Evolutionary conservation across 2,888 invertebrate genomes (phyloP).

Genomic region (Opisthograptis luteolata): DNA sequence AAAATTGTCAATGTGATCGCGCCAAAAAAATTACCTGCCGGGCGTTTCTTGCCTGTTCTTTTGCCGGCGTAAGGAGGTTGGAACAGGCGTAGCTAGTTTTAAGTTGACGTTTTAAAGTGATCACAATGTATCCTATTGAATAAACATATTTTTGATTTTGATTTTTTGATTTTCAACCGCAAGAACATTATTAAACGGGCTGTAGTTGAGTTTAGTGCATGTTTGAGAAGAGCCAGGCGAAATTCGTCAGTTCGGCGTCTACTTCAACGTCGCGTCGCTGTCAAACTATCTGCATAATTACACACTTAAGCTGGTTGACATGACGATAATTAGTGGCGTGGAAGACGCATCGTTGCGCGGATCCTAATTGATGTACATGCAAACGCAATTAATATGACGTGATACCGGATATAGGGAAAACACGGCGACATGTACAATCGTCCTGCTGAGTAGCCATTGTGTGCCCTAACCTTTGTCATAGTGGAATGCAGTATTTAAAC

Average conservation of each 20-base stretch:
- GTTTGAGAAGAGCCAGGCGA: not conserved
- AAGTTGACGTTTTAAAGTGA: too few species aligned
- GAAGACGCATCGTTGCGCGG: slow-evolving; percentile 78
- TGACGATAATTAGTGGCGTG: slow-evolving; percentile 75
- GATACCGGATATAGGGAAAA: slow-evolving; percentile 65
- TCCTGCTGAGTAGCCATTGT: slow-evolving; percentile 27
- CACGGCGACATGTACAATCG: slow-evolving; percentile 44
- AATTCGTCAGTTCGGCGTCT: not conserved
- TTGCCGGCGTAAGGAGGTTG: too few species aligned
- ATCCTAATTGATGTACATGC: slow-evolving; percentile 82
- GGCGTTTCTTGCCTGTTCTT: too few species aligned
- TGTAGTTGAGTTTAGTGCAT: too few species aligned
- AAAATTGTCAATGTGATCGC: too few species aligned
- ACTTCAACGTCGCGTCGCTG: slow-evolving; percentile 57
- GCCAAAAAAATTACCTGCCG: too few species aligned
- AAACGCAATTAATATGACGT: slow-evolving; percentile 81
- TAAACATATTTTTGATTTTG: too few species aligned
- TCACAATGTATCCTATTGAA: too few species aligned
- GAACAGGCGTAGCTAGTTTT: too few species aligned
- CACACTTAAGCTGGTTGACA: slow-evolving; percentile 61
- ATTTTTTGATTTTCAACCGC: too few species aligned
- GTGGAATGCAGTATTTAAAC: not conserved
- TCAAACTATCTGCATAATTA: slow-evolving; percentile 67
- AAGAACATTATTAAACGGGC: too few species aligned
- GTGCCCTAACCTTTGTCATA: slow-evolving; percentile 14